Evolutionary conservation across 2,888 invertebrate genomes (phyloP), one percentile per base, ranked within the genome.

Genomic region (Panopea generosa): DNA sequence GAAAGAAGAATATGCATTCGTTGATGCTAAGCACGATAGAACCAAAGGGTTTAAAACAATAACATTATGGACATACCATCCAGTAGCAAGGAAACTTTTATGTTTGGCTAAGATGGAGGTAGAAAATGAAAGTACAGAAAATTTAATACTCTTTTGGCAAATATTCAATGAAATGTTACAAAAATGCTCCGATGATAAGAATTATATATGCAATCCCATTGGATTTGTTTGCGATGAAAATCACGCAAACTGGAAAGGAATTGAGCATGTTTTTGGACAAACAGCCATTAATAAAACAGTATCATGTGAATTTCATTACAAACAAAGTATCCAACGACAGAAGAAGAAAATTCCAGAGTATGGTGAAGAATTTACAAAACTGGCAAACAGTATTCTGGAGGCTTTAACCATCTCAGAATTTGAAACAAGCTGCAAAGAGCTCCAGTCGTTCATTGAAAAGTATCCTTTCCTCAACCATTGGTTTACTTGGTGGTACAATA

Each of bases 61-160:
- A 18, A 63, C 63, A 16, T 38, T 63, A n/a, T 63, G 63, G 63
- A 63, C 43, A 11, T 63, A 53, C 24, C 63, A 63, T 18, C 63
- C 43, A 24, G 53, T 63, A 2, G 4, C 20, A 6, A 43, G 59
- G 18, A 59, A 59, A 59, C 9, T 59, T 45, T 2, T 59, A 24
- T 59, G 59, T 40, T 47, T 59, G 9, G 59, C 59, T 1, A 59
- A 38, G 2, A 59, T 59, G 59, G 59, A 59, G 24, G 22, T 45
- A 26, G 59, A 59, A 24, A 24, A 18, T n/a, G 59, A 59, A 59
- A 59, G 27, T 22, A 59, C 59, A 16, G 47, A 43, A 59, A 59
- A 59, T 22, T 24, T 43, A 16, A 45, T 24, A 22, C 26, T 26
- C 2, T 59, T 59, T 22, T 45, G 59, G 43, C 38, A 11, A 6